Evolutionary conservation across 2,888 invertebrate species (phyloP).

Genomic region (Saturnia japonica): DNA sequence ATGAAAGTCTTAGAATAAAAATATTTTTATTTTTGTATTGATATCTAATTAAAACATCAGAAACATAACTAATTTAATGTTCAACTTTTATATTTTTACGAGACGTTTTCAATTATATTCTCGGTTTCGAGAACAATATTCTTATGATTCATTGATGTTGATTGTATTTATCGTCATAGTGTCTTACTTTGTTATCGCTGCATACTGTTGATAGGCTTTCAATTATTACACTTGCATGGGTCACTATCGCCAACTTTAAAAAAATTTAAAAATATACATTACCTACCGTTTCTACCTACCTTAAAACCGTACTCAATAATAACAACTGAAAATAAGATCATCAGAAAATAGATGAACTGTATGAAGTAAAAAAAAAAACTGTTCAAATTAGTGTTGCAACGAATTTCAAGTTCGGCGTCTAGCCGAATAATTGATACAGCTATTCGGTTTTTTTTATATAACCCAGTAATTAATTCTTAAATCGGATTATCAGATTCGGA

Average conservation of each 20-base stretch:
- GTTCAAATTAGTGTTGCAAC: slow-evolving; percentile 2
- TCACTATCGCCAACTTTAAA: too few relatives aligned
- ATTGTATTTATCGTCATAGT: background rate
- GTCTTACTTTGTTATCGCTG: too few relatives aligned
- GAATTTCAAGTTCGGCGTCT: background rate
- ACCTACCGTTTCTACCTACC: background rate
- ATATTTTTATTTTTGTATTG: too few relatives aligned
- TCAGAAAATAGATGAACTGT: background rate
- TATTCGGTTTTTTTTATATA: background rate
- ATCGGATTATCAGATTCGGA: background rate
- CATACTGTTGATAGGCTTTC: too few relatives aligned
- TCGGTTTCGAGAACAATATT: background rate
- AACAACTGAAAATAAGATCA: background rate
- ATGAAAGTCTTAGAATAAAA: too few relatives aligned
- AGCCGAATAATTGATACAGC: background rate
- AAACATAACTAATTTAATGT: too few relatives aligned
- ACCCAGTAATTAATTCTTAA: background rate
- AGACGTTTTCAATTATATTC: background rate
- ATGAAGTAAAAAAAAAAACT: background rate
- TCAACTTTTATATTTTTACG: too few relatives aligned
- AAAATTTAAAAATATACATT: too few relatives aligned
- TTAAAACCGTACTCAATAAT: background rate
- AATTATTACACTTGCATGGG: too few relatives aligned
- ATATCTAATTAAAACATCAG: too few relatives aligned
- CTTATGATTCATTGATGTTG: background rate